Evolutionary conservation across 2,888 invertebrate species (phyloP).

Genomic region (Oligia strigilis): DNA sequence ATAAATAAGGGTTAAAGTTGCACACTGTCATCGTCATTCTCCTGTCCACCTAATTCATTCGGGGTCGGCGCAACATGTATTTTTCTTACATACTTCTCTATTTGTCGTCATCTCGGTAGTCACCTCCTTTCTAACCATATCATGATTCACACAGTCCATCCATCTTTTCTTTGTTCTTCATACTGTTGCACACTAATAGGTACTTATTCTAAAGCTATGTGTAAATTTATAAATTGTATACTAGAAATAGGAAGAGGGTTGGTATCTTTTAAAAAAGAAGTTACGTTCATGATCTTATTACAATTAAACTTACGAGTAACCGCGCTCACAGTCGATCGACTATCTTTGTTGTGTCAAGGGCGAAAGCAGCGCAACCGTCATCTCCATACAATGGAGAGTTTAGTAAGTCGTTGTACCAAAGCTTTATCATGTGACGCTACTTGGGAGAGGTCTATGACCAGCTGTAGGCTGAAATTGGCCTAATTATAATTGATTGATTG

Average conservation of each 20-base stretch:
- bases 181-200: not conserved
- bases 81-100: not conserved
- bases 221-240: not conserved
- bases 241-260: not conserved
- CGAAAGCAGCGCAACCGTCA: conserved; percentile 16
- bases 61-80: not conserved
- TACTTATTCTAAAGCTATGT: not conserved
- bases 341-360: conserved; percentile 35
- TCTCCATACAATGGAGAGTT: conserved; percentile 46
- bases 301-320: conserved; percentile 34
- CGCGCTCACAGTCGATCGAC: conserved; percentile 16
- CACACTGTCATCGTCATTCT: not conserved
- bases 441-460: not conserved
- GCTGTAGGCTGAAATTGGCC: not conserved
- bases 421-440: not conserved
- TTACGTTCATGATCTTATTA: conserved; percentile 19
- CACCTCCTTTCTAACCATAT: too few relatives aligned
- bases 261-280: not conserved
- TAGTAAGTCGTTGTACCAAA: conserved; percentile 12
- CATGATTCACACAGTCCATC: too few relatives aligned
- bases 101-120: not conserved
- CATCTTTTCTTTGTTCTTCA: not conserved
- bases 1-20: not conserved
- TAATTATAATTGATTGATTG: not conserved
- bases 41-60: not conserved